Evolutionary conservation across 30 jellyfish, hydroid and myxozoan genomes (phyloP).

Genomic region (Hydractinia echinata): DNA sequence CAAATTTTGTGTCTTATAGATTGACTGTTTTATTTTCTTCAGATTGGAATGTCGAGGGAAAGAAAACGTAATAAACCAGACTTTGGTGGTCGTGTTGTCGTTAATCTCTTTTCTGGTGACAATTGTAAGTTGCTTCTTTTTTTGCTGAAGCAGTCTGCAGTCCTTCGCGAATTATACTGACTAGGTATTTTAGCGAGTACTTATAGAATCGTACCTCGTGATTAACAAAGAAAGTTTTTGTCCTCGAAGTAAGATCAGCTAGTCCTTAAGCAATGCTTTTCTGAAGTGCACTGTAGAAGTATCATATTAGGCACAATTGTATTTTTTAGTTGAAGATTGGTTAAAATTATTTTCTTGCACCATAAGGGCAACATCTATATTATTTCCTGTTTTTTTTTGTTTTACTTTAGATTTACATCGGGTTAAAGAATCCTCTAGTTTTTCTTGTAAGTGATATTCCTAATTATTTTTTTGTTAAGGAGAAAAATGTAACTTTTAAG

Average conservation of each 20-base stretch:
- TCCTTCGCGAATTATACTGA: neutral
- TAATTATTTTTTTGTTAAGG: no score
- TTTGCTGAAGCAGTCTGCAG: neutral
- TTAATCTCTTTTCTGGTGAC: slow-evolving; percentile 40
- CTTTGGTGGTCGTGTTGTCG: slow-evolving; percentile 25
- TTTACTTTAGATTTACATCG: slow-evolving; percentile 48
- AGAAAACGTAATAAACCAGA: slow-evolving; percentile 43
- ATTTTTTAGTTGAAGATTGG: no score
- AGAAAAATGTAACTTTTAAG: neutral
- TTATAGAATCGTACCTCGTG: no score
- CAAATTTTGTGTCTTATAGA: no score
- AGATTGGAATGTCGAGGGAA: slow-evolving; percentile 49
- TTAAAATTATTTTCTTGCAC: no score
- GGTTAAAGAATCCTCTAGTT: slow-evolving; percentile 61
- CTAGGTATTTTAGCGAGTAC: no score
- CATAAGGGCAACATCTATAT: neutral
- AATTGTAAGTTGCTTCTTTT: slow-evolving; percentile 32
- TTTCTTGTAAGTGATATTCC: slow-evolving; percentile 53
- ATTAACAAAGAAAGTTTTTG: neutral
- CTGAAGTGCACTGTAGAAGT: neutral
- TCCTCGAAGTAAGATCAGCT: neutral
- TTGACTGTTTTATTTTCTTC: neutral
- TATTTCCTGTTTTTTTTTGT: neutral
- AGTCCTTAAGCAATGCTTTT: neutral
- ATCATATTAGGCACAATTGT: no score